phyloP scores from a whole-genome alignment of 1,140 invertebrate genomes.

The Latrodectus geometricus region DNA sequence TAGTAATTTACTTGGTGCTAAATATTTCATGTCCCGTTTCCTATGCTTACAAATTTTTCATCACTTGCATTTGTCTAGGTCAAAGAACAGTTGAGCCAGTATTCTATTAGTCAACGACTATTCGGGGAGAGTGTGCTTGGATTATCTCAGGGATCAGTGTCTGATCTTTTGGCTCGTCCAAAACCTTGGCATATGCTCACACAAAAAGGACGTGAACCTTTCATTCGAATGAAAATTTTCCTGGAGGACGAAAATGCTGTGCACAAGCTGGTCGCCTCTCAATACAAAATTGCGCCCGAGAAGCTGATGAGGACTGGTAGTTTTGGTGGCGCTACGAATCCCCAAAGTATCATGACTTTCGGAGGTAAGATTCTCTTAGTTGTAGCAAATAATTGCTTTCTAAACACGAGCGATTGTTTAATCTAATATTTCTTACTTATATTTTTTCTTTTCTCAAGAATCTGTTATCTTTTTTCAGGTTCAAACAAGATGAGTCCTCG shows the following conservation, averaged over 20 bases:
- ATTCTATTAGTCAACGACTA: slow-evolving; percentile 97
- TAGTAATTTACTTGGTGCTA: background rate
- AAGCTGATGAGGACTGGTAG: slow-evolving; percentile 94
- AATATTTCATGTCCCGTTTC: background rate
- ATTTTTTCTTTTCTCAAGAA: background rate
- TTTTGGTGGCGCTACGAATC: slow-evolving; percentile 73
- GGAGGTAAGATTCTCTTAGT: slow-evolving; percentile 18
- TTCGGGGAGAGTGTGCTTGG: slow-evolving; percentile 99
- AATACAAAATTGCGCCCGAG: slow-evolving; percentile 97
- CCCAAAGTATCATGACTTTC: slow-evolving; percentile 42
- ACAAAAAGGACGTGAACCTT: slow-evolving; percentile 95
- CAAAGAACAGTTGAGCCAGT: slow-evolving; percentile 98
- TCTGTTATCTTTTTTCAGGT: background rate
- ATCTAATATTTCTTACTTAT: background rate
- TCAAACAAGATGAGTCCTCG: slow-evolving; percentile 51
- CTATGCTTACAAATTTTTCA: background rate
- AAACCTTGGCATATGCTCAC: slow-evolving; percentile 99
- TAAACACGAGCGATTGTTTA: background rate
- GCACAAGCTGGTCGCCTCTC: slow-evolving; percentile 94
- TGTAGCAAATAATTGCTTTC: background rate
- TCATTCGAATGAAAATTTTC: slow-evolving; percentile 99
- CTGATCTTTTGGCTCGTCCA: slow-evolving; percentile 92
- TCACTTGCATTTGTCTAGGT: slow-evolving; percentile 31
- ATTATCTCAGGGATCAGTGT: slow-evolving; percentile 94
- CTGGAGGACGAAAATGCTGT: slow-evolving; percentile 97